Conservation (phyloP, 2,113 vertebrate species). For the Syngnathoides biaculeatus region DNA sequence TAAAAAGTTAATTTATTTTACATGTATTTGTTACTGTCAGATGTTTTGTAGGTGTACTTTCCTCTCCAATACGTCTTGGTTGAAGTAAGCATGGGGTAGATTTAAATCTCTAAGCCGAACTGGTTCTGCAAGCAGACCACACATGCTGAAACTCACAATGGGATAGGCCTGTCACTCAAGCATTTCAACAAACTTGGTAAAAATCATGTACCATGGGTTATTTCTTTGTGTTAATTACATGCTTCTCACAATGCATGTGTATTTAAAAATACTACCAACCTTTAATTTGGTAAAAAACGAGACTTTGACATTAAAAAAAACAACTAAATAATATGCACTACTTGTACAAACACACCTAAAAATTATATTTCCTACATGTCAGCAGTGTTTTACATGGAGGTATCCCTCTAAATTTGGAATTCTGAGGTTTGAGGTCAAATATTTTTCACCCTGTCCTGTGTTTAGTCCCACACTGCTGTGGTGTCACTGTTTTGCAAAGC, state of each 20-base stretch:
- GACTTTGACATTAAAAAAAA: slow-evolving; percentile 5
- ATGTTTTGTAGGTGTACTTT: background rate
- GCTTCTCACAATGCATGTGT: background rate
- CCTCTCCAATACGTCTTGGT: background rate
- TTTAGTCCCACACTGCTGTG: slow-evolving; percentile 53
- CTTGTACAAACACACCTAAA: background rate
- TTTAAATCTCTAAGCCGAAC: background rate
- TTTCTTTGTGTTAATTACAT: background rate
- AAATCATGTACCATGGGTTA: background rate
- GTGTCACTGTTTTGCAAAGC: slow-evolving; percentile 57
- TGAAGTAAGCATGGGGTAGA: background rate
- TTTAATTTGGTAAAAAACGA: slow-evolving; percentile 12
- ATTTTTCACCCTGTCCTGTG: slow-evolving; percentile 51
- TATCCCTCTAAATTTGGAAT: slow-evolving; percentile 53
- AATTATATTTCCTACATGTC: background rate
- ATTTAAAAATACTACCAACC: background rate
- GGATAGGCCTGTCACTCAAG: background rate
- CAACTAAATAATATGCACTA: background rate
- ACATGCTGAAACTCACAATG: background rate
- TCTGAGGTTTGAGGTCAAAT: slow-evolving; percentile 55
- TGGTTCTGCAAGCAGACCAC: background rate
- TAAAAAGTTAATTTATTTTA: background rate
- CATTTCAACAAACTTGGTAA: slow-evolving; percentile 28
- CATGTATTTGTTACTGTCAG: background rate
- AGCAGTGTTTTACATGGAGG: slow-evolving; percentile 22